Conservation (phyloP, 92 coral and sea anemone genomes). For the Plumapathes pennacea region DNA sequence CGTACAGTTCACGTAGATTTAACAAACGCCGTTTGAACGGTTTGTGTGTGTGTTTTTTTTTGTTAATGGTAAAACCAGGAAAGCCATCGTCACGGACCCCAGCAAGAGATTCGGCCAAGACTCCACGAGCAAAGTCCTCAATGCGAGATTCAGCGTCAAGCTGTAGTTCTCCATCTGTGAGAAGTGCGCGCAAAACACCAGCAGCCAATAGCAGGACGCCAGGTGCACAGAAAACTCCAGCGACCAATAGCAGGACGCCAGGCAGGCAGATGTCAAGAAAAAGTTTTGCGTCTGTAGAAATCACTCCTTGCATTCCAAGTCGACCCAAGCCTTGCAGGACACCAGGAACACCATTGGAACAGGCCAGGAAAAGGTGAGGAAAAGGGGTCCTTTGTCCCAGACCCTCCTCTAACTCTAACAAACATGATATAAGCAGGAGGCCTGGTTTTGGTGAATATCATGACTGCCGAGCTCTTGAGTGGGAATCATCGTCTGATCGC, state of each 20-base stretch:
- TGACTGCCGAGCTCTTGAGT: background rate
- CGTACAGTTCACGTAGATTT: no score
- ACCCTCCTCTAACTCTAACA: background rate
- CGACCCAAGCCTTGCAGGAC: conserved; percentile 87
- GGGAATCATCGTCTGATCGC: background rate
- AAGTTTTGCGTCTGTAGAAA: conserved; percentile 15
- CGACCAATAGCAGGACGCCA: conserved; percentile 6
- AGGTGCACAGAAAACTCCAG: conserved; percentile 34
- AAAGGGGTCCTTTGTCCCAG: background rate
- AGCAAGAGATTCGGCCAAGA: background rate
- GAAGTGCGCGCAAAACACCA: conserved; percentile 34
- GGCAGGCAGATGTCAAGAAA: conserved; percentile 39
- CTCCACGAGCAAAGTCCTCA: background rate
- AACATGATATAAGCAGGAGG: no score
- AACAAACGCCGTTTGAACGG: conserved; percentile 6
- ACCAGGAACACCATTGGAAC: conserved; percentile 85
- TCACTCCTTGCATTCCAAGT: conserved; percentile 83
- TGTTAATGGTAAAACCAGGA: background rate
- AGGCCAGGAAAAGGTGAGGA: conserved; percentile 87
- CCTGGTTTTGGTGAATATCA: no score
- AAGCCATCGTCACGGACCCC: background rate
- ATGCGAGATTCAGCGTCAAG: conserved; percentile 8
- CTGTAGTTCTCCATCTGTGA: conserved; percentile 17
- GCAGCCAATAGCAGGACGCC: conserved; percentile 29
- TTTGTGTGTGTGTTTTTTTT: background rate